Evolutionary conservation across 2,888 invertebrate genomes (phyloP).

Genomic region (Bugulina stolonifera): DNA sequence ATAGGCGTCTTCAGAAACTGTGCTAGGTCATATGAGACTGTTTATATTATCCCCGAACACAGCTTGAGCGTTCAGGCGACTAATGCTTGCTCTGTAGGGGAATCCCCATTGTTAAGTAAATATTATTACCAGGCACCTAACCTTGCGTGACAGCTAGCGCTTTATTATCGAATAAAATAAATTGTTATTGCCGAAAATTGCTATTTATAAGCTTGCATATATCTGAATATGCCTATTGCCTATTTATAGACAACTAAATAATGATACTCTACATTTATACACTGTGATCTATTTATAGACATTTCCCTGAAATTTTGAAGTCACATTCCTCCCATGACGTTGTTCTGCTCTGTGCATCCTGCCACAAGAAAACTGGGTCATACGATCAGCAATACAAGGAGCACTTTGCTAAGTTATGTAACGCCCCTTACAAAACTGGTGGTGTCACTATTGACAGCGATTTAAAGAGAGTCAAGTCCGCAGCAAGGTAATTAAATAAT

Average conservation of each 20-base stretch:
- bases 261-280: neutral
- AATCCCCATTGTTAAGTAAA: too few species aligned
- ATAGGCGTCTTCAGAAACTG: too few species aligned
- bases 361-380: constrained; percentile 67
- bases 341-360: constrained; percentile 65
- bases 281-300: constrained; percentile 32
- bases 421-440: constrained; percentile 61
- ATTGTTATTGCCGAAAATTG: too few species aligned
- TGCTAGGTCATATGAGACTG: too few species aligned
- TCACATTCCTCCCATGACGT: constrained; percentile 76
- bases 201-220: too few species aligned
- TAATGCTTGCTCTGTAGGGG: too few species aligned
- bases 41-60: too few species aligned
- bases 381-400: constrained; percentile 61
- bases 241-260: neutral
- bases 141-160: too few species aligned
- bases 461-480: constrained; percentile 45
- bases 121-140: too few species aligned
- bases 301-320: constrained; percentile 65
- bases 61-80: too few species aligned
- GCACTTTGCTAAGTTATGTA: constrained; percentile 60
- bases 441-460: constrained; percentile 39
- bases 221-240: too few species aligned
- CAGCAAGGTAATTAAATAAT: constrained; percentile 49
- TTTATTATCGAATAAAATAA: too few species aligned